Evolutionary conservation across 2,797 vertebrate species (phyloP), one percentile per base, ranked within the genome.

Genomic region (Pitangus sulphuratus): DNA sequence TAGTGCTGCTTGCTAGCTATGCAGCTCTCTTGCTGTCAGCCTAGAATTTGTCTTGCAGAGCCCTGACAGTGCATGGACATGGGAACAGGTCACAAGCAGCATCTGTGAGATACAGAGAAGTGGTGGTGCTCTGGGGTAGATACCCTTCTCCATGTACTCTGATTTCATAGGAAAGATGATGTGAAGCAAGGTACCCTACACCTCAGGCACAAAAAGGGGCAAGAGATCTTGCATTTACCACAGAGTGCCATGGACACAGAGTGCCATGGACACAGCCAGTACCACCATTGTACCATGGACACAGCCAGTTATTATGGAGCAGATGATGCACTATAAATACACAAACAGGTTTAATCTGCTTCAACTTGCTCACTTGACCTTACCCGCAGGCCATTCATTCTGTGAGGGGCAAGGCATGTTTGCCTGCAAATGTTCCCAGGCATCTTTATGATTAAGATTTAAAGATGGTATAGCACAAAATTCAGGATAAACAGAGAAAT

Each of bases 291-390:
- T 57, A 80, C 33, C 35, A 22, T 0, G 9, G 42, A 45, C 47
- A 28, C 71, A 83, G 84, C 16, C 62, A 42, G 40, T 60, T 51
- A 54, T 30, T 82, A 64, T 0, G 6, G 60, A 87, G 68, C 9
- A 47, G 84, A 71, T 45, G 35, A 91, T 31, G 50, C 1, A 2
- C 64, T 50, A 33, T 21, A 53, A 89, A 89, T 78, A 77, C 84
- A 84, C 42, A 56, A 87, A 15, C 53, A 20, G 39, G 51, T 85
- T 87, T 84, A 57, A 93, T 95, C 87, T 95, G 82, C 79, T 61
- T 44, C 71, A 68, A 64, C 56, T 74, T 89, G 71, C 54, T 66
- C 87, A 56, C 31, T 80, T 95, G 84, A 96, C 95, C 93, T 80
- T 80, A 85, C 68, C 94, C 33, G 3, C 3, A 80, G 75, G 87